phyloP scores from a whole-genome alignment of 2,797 vertebrate genomes.

The Amazona ochrocephala region DNA sequence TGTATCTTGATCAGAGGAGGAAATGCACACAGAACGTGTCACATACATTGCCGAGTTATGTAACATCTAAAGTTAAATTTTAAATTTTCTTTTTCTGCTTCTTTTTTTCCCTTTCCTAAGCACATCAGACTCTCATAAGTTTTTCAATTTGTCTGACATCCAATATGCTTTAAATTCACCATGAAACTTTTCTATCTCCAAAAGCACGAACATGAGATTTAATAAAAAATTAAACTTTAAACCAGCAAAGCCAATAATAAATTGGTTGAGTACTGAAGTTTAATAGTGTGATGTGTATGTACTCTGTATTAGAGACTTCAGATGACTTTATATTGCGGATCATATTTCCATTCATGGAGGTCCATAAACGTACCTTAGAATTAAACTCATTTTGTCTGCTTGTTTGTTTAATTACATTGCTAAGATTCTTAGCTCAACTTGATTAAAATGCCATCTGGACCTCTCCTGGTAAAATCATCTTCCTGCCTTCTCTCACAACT shows the following conservation, averaged over 20 bases:
- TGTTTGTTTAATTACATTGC: not conserved
- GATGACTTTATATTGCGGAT: not conserved
- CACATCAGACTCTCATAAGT: not conserved
- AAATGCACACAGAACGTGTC: not conserved
- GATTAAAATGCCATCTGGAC: not conserved
- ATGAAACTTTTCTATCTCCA: constrained; percentile 24
- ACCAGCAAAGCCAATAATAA: constrained; percentile 18
- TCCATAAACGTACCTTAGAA: not conserved
- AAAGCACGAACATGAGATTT: not conserved
- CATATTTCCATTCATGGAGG: not conserved
- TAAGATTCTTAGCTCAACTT: not conserved
- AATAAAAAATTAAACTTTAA: constrained; percentile 47
- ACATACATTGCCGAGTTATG: not conserved
- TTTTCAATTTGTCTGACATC: constrained; percentile 2
- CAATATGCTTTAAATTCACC: constrained; percentile 26
- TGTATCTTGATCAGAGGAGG: not conserved
- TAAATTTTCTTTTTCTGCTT: not conserved
- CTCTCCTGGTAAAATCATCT: not conserved
- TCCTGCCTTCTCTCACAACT: not conserved
- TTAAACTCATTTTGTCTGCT: not conserved
- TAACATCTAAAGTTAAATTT: not conserved
- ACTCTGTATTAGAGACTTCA: not conserved
- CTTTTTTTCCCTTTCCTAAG: not conserved
- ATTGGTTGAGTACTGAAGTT: not conserved
- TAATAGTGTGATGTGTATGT: not conserved